A percentile compares a stretch with the other conserved stretches of the same genome.
Conservation (phyloP, 2,113 vertebrate species). For the Neolamprologus variostigma region DNA sequence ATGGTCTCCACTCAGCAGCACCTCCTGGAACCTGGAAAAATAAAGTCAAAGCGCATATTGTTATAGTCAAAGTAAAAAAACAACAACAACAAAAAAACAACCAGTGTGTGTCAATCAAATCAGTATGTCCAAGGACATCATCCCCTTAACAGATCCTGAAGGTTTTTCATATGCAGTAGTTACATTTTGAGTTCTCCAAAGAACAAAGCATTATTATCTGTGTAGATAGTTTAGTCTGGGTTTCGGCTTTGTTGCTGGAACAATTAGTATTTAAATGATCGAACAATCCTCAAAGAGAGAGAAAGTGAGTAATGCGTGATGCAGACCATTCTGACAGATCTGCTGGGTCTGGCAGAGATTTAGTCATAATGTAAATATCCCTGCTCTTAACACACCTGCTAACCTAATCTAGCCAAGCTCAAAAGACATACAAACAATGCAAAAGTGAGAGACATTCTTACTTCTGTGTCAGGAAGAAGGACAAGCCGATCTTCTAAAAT, state of each 20-base stretch:
- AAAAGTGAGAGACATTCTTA: background rate
- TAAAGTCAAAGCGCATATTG: background rate
- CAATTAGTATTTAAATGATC: fast-evolving
- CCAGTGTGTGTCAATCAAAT: too few relatives aligned
- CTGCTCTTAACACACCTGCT: background rate
- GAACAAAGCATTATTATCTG: background rate
- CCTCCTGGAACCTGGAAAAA: constrained; percentile 21
- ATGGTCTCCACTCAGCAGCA: background rate
- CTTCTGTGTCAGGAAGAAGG: background rate
- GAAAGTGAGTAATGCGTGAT: background rate
- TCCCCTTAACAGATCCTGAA: background rate
- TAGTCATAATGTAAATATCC: background rate
- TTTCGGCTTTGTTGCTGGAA: background rate
- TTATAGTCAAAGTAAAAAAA: background rate
- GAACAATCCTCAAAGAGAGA: background rate
- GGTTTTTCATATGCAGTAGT: background rate
- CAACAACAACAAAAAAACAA: background rate
- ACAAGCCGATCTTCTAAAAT: background rate
- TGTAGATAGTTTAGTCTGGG: background rate
- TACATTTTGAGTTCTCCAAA: background rate
- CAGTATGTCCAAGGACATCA: too few relatives aligned
- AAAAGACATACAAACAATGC: background rate
- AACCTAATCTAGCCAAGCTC: background rate
- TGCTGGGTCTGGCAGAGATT: background rate
- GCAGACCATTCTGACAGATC: background rate